Evolutionary conservation across 2,888 invertebrate species (phyloP), one percentile per base, ranked within the genome.

Genomic region (Caenorhabditis panamensis): DNA sequence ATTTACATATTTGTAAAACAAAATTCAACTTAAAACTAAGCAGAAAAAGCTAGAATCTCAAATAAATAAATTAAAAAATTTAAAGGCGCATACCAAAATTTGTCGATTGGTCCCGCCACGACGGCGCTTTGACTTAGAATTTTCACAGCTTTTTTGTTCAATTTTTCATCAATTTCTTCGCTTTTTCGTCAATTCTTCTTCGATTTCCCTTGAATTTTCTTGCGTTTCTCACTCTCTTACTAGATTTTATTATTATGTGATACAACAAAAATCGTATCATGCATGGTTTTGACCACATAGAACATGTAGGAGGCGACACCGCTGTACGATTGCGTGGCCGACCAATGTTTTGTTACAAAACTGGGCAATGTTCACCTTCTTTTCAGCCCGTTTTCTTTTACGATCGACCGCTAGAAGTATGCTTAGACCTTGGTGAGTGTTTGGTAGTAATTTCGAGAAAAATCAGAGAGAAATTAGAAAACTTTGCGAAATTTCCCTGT

Each of bases 261-360:
- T 24, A 61, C 61, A 53, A 69, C 61, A 53, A 69, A 53, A 69
- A 53, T 69, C 69, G 69, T 69, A 69, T 61, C 59, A 51, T 26
- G 16, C 49, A 49, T 49, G 68, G 68, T 51, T 67, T 67, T 56
- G 54, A 44, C 41, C 44, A 54, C 31, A 41, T 49, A 49, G 26
- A 54, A 54, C 28, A 54, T 26, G 24, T 24, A 24, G 22, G 24
- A 47, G 22, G 47, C 49, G 58, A 58, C 47, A 58, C 36, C 49
- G 51, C 68, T 62, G 69, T 69, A 61, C 69, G 69, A 69, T 61
- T 69, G 69, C 41, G 61, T 49, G 49, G 58, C 28, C 13, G 22
- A 20, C 24, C 41, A 16, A 61, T 69, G 61, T 69, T 69, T 69
- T 28, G 54, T 54, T 31, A 53, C 47, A 58, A 56, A 41, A 67